Evolutionary conservation across 64 coral and sea anemone species (phyloP).

Genomic region (Pocillopora verrucosa): DNA sequence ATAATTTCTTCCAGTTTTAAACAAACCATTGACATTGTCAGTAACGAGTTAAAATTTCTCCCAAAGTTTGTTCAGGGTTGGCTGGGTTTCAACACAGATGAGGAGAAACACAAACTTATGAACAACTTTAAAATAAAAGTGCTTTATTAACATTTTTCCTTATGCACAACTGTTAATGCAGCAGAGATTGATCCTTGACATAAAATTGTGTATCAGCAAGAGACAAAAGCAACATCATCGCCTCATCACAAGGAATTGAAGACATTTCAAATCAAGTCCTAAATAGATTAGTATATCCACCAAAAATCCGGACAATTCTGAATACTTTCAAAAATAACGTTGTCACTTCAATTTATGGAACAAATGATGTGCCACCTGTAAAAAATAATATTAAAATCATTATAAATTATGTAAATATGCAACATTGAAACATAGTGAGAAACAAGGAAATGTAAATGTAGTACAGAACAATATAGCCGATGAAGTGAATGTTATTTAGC

Average conservation of each 20-base stretch:
- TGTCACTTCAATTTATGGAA: slow-evolving; percentile 81
- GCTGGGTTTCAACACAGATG: neutral
- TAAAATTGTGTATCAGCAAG: slow-evolving; percentile 4
- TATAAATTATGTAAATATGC: neutral
- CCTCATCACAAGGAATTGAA: neutral
- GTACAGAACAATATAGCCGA: neutral
- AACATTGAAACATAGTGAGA: neutral
- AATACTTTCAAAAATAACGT: neutral
- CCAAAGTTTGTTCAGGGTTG: neutral
- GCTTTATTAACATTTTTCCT: slow-evolving; percentile 8
- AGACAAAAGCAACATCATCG: neutral
- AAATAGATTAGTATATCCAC: neutral
- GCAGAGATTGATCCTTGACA: neutral
- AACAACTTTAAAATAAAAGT: neutral
- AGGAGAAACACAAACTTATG: neutral
- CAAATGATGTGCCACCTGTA: slow-evolving; percentile 71
- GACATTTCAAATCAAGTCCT: slow-evolving; percentile 16
- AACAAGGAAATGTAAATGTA: neutral
- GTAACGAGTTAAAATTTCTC: no score
- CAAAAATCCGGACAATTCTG: neutral
- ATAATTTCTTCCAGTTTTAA: no score
- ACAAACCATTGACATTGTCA: no score
- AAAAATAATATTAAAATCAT: slow-evolving; percentile 1
- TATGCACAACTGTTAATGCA: slow-evolving; percentile 6
- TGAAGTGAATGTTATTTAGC: no score